These are phyloP conservation scores for Philaenus spumarius DNA, from an alignment of 1,140 invertebrate genomes.

Conservation along the genomic window DNA sequence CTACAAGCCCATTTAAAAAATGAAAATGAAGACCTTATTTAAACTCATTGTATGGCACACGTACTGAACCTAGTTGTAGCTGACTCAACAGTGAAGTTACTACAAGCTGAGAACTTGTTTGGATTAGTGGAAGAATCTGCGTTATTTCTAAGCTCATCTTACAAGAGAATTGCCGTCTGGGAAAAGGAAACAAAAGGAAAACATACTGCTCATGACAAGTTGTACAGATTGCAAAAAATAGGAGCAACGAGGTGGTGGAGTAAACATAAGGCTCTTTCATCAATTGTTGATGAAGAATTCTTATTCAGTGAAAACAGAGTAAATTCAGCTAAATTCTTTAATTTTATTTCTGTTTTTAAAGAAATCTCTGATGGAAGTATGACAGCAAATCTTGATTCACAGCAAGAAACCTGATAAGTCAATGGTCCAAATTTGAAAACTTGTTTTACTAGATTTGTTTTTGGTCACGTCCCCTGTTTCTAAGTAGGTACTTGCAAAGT, in stretches of 20 bases:
- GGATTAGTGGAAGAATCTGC: too few species aligned
- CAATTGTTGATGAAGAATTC: too few species aligned
- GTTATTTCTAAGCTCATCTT: slow-evolving; percentile 9
- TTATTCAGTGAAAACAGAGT: slow-evolving; percentile 5
- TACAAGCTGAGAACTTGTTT: too few species aligned
- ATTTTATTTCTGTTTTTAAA: slow-evolving; percentile 16
- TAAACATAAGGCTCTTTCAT: too few species aligned
- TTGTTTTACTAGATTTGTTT: slow-evolving; percentile 19
- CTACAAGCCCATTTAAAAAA: slow-evolving; percentile 19
- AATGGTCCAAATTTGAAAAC: slow-evolving; percentile 22
- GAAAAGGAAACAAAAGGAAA: slow-evolving; percentile 18
- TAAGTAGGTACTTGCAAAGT: not conserved
- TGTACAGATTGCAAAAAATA: too few species aligned
- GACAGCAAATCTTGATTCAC: slow-evolving; percentile 9
- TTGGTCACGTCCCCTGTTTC: slow-evolving; percentile 7
- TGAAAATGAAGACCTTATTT: slow-evolving; percentile 19
- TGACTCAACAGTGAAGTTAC: too few species aligned
- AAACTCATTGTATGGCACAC: slow-evolving; percentile 24
- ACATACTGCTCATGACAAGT: too few species aligned
- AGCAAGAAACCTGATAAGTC: slow-evolving; percentile 16
- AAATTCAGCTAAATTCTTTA: slow-evolving; percentile 10
- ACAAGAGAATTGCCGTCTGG: slow-evolving; percentile 21
- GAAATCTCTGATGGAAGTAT: slow-evolving; percentile 18
- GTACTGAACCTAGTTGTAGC: slow-evolving; percentile 24
- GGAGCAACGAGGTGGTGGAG: slow-evolving; percentile 24